Base-by-base conservation (phyloP, 2,113 vertebrate genomes). In the Rafetus swinhoei region DNA sequence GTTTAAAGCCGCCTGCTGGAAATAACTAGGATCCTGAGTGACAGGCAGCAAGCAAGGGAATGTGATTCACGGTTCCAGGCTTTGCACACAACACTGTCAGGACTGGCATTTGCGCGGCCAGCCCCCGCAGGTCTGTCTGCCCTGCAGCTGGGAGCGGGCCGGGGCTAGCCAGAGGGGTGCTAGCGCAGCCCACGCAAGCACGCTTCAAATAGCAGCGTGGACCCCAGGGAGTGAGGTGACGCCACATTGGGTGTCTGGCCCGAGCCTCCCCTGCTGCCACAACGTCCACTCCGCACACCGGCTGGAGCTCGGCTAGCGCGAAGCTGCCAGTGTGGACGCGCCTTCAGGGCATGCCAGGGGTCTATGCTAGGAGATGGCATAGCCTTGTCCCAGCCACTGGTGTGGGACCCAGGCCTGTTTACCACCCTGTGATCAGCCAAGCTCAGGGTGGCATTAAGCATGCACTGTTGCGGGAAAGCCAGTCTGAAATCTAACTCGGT, bases 291-390 rank as follows among this genome's bases (percentile, higher is more conserved):
- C 21, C 10, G 65, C n/a, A 4, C 16, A 9, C 32, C 19, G 16
- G n/a, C 65, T 10, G 3, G 16, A n/a, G 32, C 16, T 8, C 65
- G 1, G 32, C 65, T 35, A 21, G 65, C 3, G 4, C 3, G 2
- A 19, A 7, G n/a, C 62, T n/a, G 45, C 45, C 62, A n/a, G 32
- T 35, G 32, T 72, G n/a, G 65, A 35, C 4, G 9, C 11, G 24
- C 59, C 56, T 56, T 18, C 59, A 27, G 59, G 59, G 59, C 22
- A 54, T 54, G 59, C 2, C 8, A 25, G 9, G 24, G 24, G 59
- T 9, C 22, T 21, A 9, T 35, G 32, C 18, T 21, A 35, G n/a
- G 65, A 72, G 24, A 10, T 4, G 59, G 9, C 24, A 4, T 60
- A 60, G 16, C 65, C n/a, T 19, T 35, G 35, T 72, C n/a, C n/a